Base-by-base conservation (phyloP, 2,888 invertebrate species). In the Thera britannica region DNA sequence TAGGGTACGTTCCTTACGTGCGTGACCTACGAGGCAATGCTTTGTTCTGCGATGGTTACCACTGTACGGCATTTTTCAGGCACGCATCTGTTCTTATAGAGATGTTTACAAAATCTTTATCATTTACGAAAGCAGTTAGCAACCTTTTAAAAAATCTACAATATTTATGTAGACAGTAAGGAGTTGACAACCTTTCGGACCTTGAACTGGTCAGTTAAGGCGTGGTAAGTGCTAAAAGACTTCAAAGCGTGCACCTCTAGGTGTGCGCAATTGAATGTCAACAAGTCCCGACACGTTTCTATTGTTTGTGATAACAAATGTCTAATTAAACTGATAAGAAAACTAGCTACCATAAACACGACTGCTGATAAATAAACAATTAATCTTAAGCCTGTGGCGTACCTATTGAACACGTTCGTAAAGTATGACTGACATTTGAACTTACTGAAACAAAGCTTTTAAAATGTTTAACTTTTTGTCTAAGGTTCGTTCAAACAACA, bases 321-420 rank as follows among this genome's bases (percentile, higher is more conserved):
- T 79, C 72, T 77, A 79, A 82, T 81, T 76, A 72, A 68, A 72
- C 75, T 58, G 83, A 83, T 83, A 82, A 65, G 57, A 58, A 56
- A 56, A 55, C 49, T 4, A 57, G 59, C 59, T 60, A 64, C 60
- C 12, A 52, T 48, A 58, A 54, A 41, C 64, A 68, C 60, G 63
- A 63, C 56, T 55, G 35, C 46, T 57, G 57, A 61, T 68, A 68
- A 68, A 58, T 62, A 68, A 64, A 68, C 55, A 62, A 68, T 65
- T 65, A 61, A 65, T 52, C 52, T 52, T 68, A 52, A n/a, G 46
- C 46, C 44, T 59, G 64, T 64, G 64, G 59, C 64, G 35, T 38
- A 75, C 9, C 44, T 46, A 46, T 58, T 34, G 34, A 34, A 34
- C 52, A 34, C 52, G 34, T 23, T 52, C 7, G 12, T 51, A 51